phyloP scores from a whole-genome alignment of 2,888 invertebrate genomes.

The Spialia ferax region DNA sequence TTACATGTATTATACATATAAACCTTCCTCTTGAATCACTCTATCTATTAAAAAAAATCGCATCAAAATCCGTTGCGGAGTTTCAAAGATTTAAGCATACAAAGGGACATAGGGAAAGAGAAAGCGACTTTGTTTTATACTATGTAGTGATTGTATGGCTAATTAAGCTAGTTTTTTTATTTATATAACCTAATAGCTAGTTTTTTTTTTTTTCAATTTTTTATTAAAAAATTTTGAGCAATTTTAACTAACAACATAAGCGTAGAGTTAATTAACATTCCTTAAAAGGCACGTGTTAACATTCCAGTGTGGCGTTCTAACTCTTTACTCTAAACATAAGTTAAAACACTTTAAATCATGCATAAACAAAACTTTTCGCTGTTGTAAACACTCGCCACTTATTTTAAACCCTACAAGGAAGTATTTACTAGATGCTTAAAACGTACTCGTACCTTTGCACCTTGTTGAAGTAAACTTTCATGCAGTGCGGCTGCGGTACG shows the following conservation, averaged over 20 bases:
- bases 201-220: too few relatives aligned
- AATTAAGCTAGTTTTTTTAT: too few relatives aligned
- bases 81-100: too few relatives aligned
- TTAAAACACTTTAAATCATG: conserved; percentile 32
- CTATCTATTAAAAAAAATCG: too few relatives aligned
- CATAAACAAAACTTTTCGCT: conserved; percentile 34
- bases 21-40: too few relatives aligned
- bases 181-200: too few relatives aligned
- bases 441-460: neutral
- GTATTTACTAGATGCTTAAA: conserved; percentile 37
- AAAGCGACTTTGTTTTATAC: too few relatives aligned
- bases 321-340: conserved; percentile 24
- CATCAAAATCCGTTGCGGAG: too few relatives aligned
- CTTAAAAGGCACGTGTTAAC: conserved; percentile 1
- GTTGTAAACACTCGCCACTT: conserved; percentile 48
- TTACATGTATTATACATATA: too few relatives aligned
- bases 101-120: too few relatives aligned
- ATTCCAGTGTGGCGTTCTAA: neutral
- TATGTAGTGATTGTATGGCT: too few relatives aligned
- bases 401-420: conserved; percentile 47
- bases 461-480: conserved; percentile 1
- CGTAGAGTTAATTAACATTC: neutral
- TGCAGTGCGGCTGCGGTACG: neutral
- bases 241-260: neutral
- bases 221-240: too few relatives aligned